Percentiles rank a stretch among this genome's conserved stretches.
These are phyloP conservation scores for Bothrops jararaca DNA, from an alignment of 2,113 vertebrate species.

Conservation along the genomic window DNA sequence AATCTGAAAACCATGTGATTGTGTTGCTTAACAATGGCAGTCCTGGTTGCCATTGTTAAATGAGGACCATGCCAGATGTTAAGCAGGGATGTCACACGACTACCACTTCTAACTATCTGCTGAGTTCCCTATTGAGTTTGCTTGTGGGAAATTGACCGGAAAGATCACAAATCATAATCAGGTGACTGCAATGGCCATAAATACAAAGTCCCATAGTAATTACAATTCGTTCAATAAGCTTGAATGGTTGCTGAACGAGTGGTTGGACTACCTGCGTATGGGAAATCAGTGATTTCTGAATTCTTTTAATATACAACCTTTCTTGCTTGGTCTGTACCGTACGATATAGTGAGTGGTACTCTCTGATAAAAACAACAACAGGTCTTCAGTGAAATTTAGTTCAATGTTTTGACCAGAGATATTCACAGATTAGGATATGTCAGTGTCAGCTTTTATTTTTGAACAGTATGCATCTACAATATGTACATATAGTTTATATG, in stretches of 20 bases:
- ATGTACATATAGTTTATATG: not conserved
- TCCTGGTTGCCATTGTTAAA: not conserved
- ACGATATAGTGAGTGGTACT: not conserved
- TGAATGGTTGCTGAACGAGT: not conserved
- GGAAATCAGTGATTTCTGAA: not conserved
- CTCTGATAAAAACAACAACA: not conserved
- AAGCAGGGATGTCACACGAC: not conserved
- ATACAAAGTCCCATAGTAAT: not conserved
- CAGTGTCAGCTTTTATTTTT: not conserved
- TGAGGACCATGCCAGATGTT: not conserved
- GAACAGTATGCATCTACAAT: not conserved
- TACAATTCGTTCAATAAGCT: not conserved
- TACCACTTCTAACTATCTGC: not conserved
- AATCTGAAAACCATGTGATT: not conserved
- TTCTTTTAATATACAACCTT: not conserved
- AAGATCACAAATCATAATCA: not conserved
- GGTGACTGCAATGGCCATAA: not conserved
- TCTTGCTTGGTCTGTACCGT: not conserved
- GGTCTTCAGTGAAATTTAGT: not conserved
- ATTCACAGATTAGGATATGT: not conserved
- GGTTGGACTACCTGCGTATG: not conserved
- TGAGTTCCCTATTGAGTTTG: not conserved
- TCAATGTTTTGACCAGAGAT: not conserved
- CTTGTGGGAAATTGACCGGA: not conserved
- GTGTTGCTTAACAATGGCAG: not conserved